Evolutionary conservation across 2,113 vertebrate genomes (phyloP).

Genomic region (Carassius auratus): DNA sequence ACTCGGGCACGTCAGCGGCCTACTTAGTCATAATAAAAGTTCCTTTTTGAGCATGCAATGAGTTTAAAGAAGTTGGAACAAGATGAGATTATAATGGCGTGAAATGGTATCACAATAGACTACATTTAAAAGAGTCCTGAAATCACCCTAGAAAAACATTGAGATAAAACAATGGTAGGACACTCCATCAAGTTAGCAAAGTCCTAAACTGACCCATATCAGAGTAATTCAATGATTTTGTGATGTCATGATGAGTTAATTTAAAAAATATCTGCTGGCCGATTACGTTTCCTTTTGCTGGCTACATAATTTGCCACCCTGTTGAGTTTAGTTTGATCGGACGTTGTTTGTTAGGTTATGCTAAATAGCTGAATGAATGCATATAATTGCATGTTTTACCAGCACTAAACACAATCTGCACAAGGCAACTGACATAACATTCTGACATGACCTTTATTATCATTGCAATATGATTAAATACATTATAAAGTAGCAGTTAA

Average conservation of each 20-base stretch:
- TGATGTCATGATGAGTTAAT: neutral
- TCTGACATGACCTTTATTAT: neutral
- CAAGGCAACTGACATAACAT: neutral
- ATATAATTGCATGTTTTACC: neutral
- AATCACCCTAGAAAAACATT: neutral
- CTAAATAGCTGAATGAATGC: neutral
- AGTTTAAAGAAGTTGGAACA: conserved; percentile 20
- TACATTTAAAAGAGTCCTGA: neutral
- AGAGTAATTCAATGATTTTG: neutral
- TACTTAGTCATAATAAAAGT: conserved; percentile 17
- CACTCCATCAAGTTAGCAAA: neutral
- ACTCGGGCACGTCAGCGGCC: neutral
- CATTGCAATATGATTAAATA: neutral
- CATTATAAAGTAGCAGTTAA: neutral
- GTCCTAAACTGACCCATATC: neutral
- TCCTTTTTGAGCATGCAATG: neutral
- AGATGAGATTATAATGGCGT: conserved; percentile 1
- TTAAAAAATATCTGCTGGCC: neutral
- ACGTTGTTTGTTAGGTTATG: neutral
- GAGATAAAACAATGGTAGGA: neutral
- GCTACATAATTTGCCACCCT: neutral
- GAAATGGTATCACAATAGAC: conserved; percentile 1
- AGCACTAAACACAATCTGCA: neutral
- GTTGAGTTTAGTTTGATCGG: conserved; percentile 5
- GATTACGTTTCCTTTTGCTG: neutral